A percentile compares a stretch with the other conserved stretches of the same genome.
Conservation (phyloP, 2,113 vertebrate species). For the Melanocharis versteri region DNA sequence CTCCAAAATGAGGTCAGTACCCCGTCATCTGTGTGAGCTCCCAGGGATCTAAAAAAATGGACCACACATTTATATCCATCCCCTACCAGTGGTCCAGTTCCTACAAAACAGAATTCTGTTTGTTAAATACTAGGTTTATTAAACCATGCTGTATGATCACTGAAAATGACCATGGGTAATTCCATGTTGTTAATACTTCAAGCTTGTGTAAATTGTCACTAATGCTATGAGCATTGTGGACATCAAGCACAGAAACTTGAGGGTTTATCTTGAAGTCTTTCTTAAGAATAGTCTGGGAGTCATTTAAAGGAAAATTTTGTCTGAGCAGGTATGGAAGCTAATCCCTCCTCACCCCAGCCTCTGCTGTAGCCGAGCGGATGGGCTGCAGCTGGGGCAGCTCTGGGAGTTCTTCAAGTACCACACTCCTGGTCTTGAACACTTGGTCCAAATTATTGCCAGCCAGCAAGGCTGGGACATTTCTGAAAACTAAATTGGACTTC, state of each 20-base stretch:
- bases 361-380: fast-evolving
- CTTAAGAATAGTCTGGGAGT: neutral
- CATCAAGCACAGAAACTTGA: neutral
- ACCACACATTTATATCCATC: neutral
- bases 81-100: neutral
- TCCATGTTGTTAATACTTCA: neutral
- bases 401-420: neutral
- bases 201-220: neutral
- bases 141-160: neutral
- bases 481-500: neutral
- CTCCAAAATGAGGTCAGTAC: neutral
- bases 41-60: neutral
- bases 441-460: neutral
- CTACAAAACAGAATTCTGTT: neutral
- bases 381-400: neutral
- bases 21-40: neutral
- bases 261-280: neutral
- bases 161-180: neutral
- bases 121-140: neutral
- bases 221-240: neutral
- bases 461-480: neutral
- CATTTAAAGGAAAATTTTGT: neutral
- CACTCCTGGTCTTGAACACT: neutral
- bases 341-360: neutral
- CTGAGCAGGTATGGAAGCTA: neutral